Evolutionary conservation across 1,140 invertebrate species (phyloP).

Genomic region (Aphelenchoides besseyi): DNA sequence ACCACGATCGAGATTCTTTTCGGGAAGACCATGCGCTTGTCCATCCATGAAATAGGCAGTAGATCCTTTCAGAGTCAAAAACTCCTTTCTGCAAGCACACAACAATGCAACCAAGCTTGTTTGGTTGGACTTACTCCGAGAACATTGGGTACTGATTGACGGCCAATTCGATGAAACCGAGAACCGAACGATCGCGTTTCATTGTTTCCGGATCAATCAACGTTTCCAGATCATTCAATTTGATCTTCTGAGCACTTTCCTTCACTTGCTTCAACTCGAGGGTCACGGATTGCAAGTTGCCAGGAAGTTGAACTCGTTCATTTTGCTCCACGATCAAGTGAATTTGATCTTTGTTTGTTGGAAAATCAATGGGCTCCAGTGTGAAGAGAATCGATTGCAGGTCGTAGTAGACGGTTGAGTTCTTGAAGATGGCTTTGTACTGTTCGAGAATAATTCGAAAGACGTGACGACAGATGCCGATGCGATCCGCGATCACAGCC

Average conservation of each 20-base stretch:
- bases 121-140: neutral
- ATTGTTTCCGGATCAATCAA: conserved; percentile 1
- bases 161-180: conserved; percentile 16
- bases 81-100: neutral
- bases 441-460: neutral
- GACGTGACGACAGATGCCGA: neutral
- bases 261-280: conserved; percentile 3
- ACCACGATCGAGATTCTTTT: neutral
- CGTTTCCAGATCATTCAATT: neutral
- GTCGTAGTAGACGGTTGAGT: neutral
- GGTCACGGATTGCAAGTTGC: neutral
- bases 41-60: conserved; percentile 9
- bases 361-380: neutral
- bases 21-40: neutral
- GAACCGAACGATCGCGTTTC: conserved; percentile 5
- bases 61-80: conserved; percentile 13
- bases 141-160: conserved; percentile 18
- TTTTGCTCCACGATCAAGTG: neutral
- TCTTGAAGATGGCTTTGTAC: neutral
- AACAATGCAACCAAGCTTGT: neutral
- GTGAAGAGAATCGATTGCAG: conserved; percentile 18
- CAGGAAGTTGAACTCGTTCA: neutral
- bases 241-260: neutral
- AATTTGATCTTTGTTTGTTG: neutral
- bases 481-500: conserved; percentile 6